Base-by-base conservation (phyloP, 2,888 invertebrate genomes). In the Pseudococcus longispinus region DNA sequence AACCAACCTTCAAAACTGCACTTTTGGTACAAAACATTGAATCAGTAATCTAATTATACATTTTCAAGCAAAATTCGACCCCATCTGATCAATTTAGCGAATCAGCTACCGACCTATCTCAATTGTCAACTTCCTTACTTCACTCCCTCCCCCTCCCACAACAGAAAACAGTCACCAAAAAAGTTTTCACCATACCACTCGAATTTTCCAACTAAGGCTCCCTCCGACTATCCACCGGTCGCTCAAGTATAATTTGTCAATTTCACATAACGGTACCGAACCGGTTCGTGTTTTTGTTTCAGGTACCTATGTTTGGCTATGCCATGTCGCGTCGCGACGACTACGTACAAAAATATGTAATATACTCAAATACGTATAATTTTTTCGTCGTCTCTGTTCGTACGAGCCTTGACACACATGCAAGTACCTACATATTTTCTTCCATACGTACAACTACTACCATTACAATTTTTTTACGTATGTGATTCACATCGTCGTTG, bases 401-500 rank as follows among this genome's bases (percentile, higher is more conserved):
- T 23, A 23, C 20, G 13, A 60, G 23, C 60, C 60, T 60, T 60
- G 60, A 60, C 60, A 60, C 9, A 60, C 60, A 60, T 60, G 60
- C 60, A 23, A 23, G n/a, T n/a, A n/a, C n/a, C n/a, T n/a, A n/a
- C n/a, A 11, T 60, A 60, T 60, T 60, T 60, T 60, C 60, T 60
- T 55, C n/a, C n/a, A 55, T 20, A 46, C 37, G 51, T 55, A 60
- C 20, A 8, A 9, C 23, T 4, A 23, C 23, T 60, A 60, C 23
- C n/a, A n/a, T n/a, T n/a, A n/a, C n/a, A n/a, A 20, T 60, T 23
- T 20, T 18, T 55, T 23, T 23, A 13, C 23, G 23, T 23, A 20
- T 60, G 60, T 23, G 60, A 60, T 60, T 60, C 60, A 60, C 60
- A 11, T 60, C 60, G 60, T 55, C 55, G 55, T 60, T 60, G 60